Percentiles rank a stretch among this genome's conserved stretches.
Conservation (phyloP, 2,113 vertebrate genomes). For the Gasterosteus aculeatus region DNA sequence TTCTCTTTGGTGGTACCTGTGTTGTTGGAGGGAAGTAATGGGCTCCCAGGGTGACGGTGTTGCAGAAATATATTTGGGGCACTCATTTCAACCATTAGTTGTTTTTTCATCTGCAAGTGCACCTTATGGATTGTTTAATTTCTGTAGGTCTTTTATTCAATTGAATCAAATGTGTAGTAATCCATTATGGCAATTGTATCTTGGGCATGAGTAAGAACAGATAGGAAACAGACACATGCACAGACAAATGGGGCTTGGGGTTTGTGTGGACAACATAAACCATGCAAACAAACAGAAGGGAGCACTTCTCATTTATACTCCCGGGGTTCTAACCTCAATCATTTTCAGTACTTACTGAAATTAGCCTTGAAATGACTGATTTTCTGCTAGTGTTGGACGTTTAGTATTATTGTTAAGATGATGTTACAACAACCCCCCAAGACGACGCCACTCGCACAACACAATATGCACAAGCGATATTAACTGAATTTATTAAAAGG, state of each 20-base stretch:
- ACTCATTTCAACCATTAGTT: background rate
- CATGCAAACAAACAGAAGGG: background rate
- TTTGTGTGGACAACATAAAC: background rate
- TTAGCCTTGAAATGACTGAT: too few species aligned
- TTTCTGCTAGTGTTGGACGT: background rate
- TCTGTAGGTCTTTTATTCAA: constrained; percentile 1
- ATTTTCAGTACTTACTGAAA: background rate
- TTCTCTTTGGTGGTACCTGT: background rate
- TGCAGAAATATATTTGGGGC: background rate
- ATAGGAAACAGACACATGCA: background rate
- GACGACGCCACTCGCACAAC: too few species aligned
- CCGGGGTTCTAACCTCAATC: background rate
- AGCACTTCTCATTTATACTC: background rate
- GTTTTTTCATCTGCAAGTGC: background rate
- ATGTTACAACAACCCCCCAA: background rate
- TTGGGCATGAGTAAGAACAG: background rate
- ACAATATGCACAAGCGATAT: background rate
- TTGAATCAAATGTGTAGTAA: background rate
- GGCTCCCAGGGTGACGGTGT: constrained; percentile 4
- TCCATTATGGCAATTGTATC: background rate
- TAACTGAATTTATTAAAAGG: too few species aligned
- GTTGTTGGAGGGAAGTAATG: constrained; percentile 15
- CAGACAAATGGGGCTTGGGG: background rate
- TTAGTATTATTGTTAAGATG: background rate
- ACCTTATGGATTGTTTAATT: background rate